Percentiles rank a stretch among this genome's conserved stretches.
Evolutionary conservation across 2,797 vertebrate species (phyloP).

Genomic region (Phrynocephalus vlangalii): DNA sequence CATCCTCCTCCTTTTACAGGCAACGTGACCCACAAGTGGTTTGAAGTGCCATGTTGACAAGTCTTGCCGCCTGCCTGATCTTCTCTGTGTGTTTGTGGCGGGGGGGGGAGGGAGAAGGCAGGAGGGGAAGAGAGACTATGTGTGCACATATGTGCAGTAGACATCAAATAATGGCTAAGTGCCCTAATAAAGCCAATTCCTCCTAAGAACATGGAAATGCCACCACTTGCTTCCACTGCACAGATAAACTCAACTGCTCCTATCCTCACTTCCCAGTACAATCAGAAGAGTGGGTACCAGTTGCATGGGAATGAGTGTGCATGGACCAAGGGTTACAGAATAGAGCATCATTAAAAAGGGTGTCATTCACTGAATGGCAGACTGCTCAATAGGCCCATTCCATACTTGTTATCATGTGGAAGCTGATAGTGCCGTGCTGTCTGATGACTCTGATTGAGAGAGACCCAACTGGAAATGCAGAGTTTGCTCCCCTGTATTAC

Average conservation of each 20-base stretch:
- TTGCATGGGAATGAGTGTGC: neutral
- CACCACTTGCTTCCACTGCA: neutral
- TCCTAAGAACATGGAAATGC: neutral
- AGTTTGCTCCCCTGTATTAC: too few species aligned
- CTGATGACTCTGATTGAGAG: neutral
- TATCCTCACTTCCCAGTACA: neutral
- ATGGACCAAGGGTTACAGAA: neutral
- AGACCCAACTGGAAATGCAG: neutral
- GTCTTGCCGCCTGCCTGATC: constrained; percentile 35
- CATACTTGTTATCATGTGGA: neutral
- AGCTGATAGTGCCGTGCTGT: neutral
- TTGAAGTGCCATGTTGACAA: constrained; percentile 50
- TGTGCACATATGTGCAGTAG: constrained; percentile 8
- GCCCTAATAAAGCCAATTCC: constrained; percentile 55
- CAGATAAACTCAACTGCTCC: neutral
- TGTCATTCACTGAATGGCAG: neutral
- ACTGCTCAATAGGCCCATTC: neutral
- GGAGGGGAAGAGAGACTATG: constrained; percentile 54
- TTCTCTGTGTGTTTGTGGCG: too few species aligned
- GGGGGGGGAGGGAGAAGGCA: constrained; percentile 49
- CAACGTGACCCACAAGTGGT: constrained; percentile 48
- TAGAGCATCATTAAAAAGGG: neutral
- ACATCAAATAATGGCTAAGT: constrained; percentile 61
- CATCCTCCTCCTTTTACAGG: constrained; percentile 17
- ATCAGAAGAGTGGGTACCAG: neutral